These are phyloP conservation scores for Drosophila dives DNA, from an alignment of 2,888 invertebrate species.

Conservation along the genomic window DNA sequence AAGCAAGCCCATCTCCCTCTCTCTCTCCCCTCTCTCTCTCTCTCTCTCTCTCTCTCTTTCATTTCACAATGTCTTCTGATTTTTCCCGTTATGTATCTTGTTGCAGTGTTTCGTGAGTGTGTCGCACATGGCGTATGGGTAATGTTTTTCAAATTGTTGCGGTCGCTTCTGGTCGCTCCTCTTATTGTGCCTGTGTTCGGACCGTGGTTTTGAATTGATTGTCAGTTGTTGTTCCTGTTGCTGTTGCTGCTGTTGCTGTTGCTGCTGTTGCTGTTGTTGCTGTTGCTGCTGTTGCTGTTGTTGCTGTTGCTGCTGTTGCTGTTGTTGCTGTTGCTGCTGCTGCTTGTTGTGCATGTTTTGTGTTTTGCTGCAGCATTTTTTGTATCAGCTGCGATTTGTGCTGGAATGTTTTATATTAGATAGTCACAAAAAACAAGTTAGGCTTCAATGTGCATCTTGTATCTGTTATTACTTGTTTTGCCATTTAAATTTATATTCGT, in stretches of 20 bases:
- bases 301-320: not conserved
- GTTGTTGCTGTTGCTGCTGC: slow-evolving; percentile 1
- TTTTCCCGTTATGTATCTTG: slow-evolving; percentile 23
- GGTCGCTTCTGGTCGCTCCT: slow-evolving; percentile 34
- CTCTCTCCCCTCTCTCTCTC: not conserved
- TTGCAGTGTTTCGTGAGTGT: slow-evolving; percentile 42
- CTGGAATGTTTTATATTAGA: slow-evolving; percentile 1
- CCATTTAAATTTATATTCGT: not conserved
- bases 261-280: too few relatives aligned
- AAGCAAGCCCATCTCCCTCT: slow-evolving; percentile 2
- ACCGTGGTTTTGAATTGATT: slow-evolving; percentile 55
- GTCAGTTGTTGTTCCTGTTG: slow-evolving; percentile 9
- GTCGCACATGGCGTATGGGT: slow-evolving; percentile 72
- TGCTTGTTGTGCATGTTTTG: slow-evolving; percentile 5
- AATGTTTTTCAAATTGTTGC: slow-evolving; percentile 76
- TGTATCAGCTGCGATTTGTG: slow-evolving; percentile 18
- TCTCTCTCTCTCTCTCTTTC: not conserved
- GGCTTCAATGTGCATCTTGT: not conserved
- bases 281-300: not conserved
- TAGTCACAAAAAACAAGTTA: not conserved
- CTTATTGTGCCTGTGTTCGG: slow-evolving; percentile 48
- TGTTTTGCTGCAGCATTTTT: slow-evolving; percentile 1
- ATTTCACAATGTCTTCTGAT: not conserved
- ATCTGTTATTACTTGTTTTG: not conserved
- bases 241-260: too few relatives aligned